Evolutionary conservation across 2,113 vertebrate genomes (phyloP).

Genomic region (Pangasianodon hypophthalmus): DNA sequence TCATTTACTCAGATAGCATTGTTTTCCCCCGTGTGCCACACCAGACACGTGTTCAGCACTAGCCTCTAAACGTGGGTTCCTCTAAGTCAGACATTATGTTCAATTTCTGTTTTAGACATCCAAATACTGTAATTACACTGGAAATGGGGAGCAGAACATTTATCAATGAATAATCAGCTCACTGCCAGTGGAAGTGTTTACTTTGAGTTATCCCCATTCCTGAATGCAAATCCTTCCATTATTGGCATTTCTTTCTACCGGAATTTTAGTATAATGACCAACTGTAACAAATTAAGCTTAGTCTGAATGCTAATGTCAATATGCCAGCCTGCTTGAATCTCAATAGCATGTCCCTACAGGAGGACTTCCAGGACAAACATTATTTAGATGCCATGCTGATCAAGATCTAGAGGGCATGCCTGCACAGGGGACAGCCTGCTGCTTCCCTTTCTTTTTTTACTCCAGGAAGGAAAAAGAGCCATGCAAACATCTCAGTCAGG

Average conservation of each 20-base stretch:
- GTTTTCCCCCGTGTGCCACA: slow-evolving; percentile 25
- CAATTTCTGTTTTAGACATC: neutral
- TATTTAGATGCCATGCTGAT: slow-evolving; percentile 39
- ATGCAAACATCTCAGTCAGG: slow-evolving; percentile 31
- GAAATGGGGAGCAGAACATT: neutral
- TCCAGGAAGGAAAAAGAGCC: slow-evolving; percentile 16
- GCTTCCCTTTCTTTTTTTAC: slow-evolving; percentile 29
- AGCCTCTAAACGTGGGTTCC: neutral
- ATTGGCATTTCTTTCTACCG: neutral
- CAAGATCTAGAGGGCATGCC: slow-evolving; percentile 32
- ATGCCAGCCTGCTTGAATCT: slow-evolving; percentile 20
- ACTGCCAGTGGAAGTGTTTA: slow-evolving; percentile 17
- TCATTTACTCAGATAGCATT: slow-evolving; percentile 39
- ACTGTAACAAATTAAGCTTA: slow-evolving; percentile 20
- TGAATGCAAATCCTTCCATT: neutral
- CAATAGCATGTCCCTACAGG: slow-evolving; percentile 22
- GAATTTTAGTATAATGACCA: neutral
- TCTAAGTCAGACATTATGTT: slow-evolving; percentile 1
- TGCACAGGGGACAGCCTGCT: slow-evolving; percentile 5
- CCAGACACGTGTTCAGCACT: slow-evolving; percentile 21
- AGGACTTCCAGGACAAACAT: slow-evolving; percentile 32
- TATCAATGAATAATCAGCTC: slow-evolving; percentile 11
- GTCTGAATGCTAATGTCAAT: slow-evolving; percentile 19
- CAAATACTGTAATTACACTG: neutral
- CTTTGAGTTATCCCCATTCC: neutral